Conservation (phyloP, 2,888 invertebrate genomes). For the Melanchra persicariae region DNA sequence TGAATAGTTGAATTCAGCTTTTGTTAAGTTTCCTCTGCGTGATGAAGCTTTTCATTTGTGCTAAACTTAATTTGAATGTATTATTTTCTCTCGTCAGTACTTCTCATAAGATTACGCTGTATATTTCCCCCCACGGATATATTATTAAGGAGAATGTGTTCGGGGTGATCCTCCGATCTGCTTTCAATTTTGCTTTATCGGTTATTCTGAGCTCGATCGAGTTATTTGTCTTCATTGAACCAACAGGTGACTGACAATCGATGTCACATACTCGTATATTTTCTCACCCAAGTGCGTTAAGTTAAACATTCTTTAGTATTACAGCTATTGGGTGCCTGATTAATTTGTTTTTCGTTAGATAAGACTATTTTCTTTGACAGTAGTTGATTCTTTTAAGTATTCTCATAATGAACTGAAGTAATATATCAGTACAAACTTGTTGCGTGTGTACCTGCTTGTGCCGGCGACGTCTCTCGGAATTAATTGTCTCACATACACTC, state of each 20-base stretch:
- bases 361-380: neutral
- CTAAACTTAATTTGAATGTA: conserved; percentile 32
- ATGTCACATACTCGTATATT: conserved; percentile 7
- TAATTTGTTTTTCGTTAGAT: too few species aligned
- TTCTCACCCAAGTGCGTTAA: neutral
- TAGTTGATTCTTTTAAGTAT: neutral
- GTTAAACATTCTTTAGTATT: neutral
- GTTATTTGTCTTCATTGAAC: conserved; percentile 35
- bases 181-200: conserved; percentile 28
- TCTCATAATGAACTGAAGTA: neutral
- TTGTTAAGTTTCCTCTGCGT: conserved; percentile 45
- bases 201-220: conserved; percentile 24
- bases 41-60: conserved; percentile 47
- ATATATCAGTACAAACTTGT: conserved; percentile 48
- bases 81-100: conserved; percentile 1
- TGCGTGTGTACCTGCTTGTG: conserved; percentile 50
- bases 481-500: conserved; percentile 45
- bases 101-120: neutral
- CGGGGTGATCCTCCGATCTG: conserved; percentile 36
- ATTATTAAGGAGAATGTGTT: conserved; percentile 30
- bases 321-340: too few species aligned
- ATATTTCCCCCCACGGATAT: conserved; percentile 7
- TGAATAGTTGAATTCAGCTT: conserved; percentile 45
- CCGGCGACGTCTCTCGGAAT: conserved; percentile 26
- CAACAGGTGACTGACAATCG: conserved; percentile 50